Conservation (phyloP, 2,888 invertebrate species). For the Lordiphosa fenestrarum region DNA sequence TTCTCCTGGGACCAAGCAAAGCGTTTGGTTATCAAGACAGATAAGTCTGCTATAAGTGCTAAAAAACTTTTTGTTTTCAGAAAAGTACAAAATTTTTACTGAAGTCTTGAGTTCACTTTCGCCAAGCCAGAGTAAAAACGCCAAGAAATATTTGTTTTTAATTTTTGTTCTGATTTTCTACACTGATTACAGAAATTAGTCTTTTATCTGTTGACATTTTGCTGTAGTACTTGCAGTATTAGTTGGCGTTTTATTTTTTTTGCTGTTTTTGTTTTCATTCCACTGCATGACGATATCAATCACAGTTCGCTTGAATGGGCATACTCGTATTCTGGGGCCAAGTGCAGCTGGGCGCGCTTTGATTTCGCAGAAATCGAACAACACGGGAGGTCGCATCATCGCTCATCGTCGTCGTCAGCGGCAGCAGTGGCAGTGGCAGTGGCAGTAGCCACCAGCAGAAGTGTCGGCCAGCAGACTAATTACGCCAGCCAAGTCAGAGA, state of each 20-base stretch:
- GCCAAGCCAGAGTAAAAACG: too few relatives aligned
- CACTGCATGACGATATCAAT: conserved; percentile 53
- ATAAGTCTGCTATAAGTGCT: too few relatives aligned
- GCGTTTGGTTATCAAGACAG: too few relatives aligned
- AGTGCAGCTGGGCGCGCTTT: conserved; percentile 69
- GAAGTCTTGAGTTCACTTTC: too few relatives aligned
- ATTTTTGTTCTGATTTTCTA: too few relatives aligned
- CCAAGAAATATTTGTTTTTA: too few relatives aligned
- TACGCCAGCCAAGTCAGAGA: conserved; percentile 54
- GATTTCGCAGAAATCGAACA: conserved; percentile 76
- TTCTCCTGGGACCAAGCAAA: too few relatives aligned
- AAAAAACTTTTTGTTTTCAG: too few relatives aligned
- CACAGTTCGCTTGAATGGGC: conserved; percentile 64
- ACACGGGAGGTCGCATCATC: conserved; percentile 77
- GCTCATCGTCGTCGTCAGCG: conserved; percentile 51
- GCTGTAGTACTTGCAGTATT: conserved; percentile 7
- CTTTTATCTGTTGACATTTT: conserved; percentile 22
- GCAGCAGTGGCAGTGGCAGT: conserved; percentile 14
- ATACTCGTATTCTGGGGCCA: conserved; percentile 52
- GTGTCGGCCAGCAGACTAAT: conserved; percentile 76
- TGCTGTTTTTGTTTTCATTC: conserved; percentile 13
- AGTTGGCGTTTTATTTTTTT: background rate
- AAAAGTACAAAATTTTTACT: too few relatives aligned
- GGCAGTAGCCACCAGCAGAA: conserved; percentile 33
- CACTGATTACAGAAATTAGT: conserved; percentile 30